Conservation (phyloP, 2,888 invertebrate genomes). For the Netelia melanura region DNA sequence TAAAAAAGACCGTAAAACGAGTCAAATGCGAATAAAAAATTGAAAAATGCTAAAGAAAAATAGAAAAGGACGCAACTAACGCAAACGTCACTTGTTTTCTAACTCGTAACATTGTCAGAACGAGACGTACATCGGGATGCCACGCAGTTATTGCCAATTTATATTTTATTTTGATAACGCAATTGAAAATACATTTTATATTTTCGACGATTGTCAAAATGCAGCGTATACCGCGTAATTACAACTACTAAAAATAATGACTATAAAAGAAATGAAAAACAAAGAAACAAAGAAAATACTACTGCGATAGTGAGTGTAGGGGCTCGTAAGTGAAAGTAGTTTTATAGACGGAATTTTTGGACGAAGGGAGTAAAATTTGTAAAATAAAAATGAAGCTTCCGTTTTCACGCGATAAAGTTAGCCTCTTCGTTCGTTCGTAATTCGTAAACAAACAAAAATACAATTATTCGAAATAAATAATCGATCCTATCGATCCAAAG, state of each 20-base stretch:
- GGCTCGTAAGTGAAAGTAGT: slow-evolving; percentile 59
- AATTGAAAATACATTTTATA: slow-evolving; percentile 75
- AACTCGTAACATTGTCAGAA: slow-evolving; percentile 73
- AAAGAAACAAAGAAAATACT: slow-evolving; percentile 34
- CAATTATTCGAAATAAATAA: not conserved
- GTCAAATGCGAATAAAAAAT: not conserved
- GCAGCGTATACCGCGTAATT: slow-evolving; percentile 54
- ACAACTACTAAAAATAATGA: slow-evolving; percentile 53
- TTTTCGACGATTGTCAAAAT: slow-evolving; percentile 74
- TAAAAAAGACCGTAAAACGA: slow-evolving; percentile 13
- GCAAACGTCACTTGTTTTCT: slow-evolving; percentile 55
- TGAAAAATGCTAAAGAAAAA: not conserved
- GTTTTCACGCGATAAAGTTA: not conserved
- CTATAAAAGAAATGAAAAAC: slow-evolving; percentile 33
- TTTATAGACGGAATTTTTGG: slow-evolving; percentile 59
- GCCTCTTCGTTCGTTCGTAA: slow-evolving; percentile 8
- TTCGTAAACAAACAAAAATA: not conserved
- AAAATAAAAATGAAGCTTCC: slow-evolving; percentile 3
- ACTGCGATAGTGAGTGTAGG: slow-evolving; percentile 42
- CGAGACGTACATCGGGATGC: slow-evolving; percentile 72
- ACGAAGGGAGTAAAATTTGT: slow-evolving; percentile 35
- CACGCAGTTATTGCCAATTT: slow-evolving; percentile 80
- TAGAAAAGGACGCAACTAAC: not conserved
- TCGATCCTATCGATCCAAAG: not conserved
- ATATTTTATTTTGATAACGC: slow-evolving; percentile 82